Evolutionary conservation across 2,113 vertebrate species (phyloP).

Genomic region (Uria aalge): DNA sequence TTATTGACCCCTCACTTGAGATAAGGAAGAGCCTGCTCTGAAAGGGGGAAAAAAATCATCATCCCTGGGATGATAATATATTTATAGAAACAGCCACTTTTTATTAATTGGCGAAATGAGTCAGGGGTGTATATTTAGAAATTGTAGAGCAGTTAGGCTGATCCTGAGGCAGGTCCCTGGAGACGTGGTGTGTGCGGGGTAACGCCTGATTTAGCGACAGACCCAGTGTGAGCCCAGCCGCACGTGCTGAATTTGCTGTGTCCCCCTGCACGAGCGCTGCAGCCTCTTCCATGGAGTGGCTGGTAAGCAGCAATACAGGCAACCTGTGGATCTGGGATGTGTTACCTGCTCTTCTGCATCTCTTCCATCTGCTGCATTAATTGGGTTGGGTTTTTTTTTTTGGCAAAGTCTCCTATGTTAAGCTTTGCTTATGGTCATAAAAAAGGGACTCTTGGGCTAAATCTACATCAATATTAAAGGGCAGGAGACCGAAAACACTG

Average conservation of each 20-base stretch:
- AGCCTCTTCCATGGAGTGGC: background rate
- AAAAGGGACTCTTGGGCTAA: background rate
- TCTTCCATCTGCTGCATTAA: background rate
- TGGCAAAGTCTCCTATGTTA: fast-evolving
- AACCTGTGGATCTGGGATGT: background rate
- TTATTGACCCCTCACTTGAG: background rate
- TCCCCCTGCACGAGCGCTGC: background rate
- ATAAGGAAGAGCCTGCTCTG: background rate
- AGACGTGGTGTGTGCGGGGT: background rate
- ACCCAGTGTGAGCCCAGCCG: background rate
- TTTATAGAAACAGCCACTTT: background rate
- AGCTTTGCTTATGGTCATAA: background rate
- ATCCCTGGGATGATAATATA: background rate
- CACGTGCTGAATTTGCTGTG: background rate
- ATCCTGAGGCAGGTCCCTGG: background rate
- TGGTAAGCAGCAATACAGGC: background rate
- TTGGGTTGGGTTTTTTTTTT: background rate
- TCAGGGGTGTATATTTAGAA: background rate
- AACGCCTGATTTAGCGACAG: background rate
- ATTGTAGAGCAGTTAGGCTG: background rate
- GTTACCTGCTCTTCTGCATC: background rate
- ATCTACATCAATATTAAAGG: background rate
- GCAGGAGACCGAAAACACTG: background rate
- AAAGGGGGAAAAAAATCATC: background rate
- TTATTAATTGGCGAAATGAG: constrained; percentile 8